Percentiles rank a stretch among this genome's conserved stretches.
phyloP scores from a whole-genome alignment of 2,797 vertebrate species.

The Xerus rutilus region DNA sequence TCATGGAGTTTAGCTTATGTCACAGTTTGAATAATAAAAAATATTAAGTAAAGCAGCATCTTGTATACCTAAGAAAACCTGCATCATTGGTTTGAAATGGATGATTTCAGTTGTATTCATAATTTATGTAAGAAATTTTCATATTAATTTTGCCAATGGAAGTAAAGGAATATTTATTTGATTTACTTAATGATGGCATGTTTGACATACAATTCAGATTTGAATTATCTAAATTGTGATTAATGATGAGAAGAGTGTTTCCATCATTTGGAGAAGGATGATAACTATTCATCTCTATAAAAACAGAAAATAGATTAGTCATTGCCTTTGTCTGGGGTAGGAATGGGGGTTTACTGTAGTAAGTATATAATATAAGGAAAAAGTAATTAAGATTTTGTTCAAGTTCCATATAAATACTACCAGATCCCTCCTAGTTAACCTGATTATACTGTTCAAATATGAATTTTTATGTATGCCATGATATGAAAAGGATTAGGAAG shows the following conservation, averaged over 20 bases:
- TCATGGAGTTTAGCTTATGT: conserved; percentile 11
- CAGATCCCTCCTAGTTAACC: neutral
- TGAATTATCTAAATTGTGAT: conserved; percentile 59
- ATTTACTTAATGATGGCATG: neutral
- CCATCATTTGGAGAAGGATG: conserved; percentile 42
- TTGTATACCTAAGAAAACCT: conserved; percentile 8
- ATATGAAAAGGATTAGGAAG: conserved; percentile 34
- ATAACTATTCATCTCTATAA: conserved; percentile 43
- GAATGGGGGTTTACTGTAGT: neutral
- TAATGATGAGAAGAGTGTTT: conserved; percentile 54
- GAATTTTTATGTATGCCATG: neutral
- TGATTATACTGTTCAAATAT: neutral
- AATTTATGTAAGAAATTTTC: conserved; percentile 60
- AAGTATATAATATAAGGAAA: conserved; percentile 28
- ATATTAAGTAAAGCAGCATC: conserved; percentile 38
- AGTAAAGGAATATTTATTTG: conserved; percentile 58
- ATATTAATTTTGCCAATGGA: conserved; percentile 30
- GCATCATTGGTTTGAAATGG: neutral
- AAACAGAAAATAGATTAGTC: conserved; percentile 37
- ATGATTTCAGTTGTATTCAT: conserved; percentile 44
- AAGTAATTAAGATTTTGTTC: conserved; percentile 22
- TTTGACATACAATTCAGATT: conserved; percentile 65
- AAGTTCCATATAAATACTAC: neutral
- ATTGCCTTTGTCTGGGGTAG: neutral
- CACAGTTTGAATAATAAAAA: conserved; percentile 27